These are phyloP conservation scores for Drosophila mulleri DNA, from an alignment of 2,888 invertebrate species.

Conservation along the genomic window DNA sequence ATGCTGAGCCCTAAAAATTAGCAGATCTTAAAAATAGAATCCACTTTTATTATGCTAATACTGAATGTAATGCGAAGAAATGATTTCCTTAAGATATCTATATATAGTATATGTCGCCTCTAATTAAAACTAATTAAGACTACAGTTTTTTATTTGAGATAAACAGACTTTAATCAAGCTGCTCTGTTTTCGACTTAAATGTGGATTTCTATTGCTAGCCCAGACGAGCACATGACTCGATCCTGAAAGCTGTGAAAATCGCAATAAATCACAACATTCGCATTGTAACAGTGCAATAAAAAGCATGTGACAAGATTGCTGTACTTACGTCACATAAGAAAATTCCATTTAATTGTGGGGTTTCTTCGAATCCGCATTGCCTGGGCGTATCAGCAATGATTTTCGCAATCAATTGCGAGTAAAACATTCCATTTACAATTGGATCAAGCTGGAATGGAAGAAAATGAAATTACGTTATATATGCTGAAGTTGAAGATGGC, in stretches of 20 bases:
- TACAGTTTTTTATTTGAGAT: background rate
- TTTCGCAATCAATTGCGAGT: background rate
- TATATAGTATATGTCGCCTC: background rate
- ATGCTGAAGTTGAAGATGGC: background rate
- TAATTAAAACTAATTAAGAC: slow-evolving; percentile 7
- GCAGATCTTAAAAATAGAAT: background rate
- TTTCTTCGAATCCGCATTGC: background rate
- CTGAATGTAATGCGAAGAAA: background rate
- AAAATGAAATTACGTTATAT: background rate
- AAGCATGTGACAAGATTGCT: slow-evolving; percentile 17
- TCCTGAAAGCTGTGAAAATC: slow-evolving; percentile 16
- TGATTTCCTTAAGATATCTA: background rate
- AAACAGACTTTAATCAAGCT: background rate
- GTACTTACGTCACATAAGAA: slow-evolving; percentile 16
- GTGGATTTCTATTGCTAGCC: background rate
- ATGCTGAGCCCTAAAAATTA: background rate
- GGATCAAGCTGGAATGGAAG: background rate
- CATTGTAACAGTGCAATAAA: slow-evolving; percentile 21
- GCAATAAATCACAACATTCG: slow-evolving; percentile 25
- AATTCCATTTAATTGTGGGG: slow-evolving; percentile 2
- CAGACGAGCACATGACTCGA: background rate
- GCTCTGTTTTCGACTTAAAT: background rate
- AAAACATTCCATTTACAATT: background rate
- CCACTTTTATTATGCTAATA: too few relatives aligned
- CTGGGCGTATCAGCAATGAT: slow-evolving; percentile 1